phyloP scores from a whole-genome alignment of 2,113 vertebrate genomes.

The Cnemophilus loriae region DNA sequence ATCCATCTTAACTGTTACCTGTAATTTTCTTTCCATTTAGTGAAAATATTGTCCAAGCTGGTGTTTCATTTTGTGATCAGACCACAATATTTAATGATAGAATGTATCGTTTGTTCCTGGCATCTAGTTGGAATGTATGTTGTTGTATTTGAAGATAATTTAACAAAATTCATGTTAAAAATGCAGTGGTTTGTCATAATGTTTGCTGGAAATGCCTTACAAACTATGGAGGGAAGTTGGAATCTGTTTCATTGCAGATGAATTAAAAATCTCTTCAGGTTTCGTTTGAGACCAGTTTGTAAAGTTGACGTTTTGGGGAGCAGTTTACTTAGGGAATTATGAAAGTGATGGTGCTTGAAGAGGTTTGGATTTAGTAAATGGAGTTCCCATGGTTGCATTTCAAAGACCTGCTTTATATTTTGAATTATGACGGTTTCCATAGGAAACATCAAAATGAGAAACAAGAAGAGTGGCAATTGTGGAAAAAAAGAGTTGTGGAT shows the following conservation, averaged over 20 bases:
- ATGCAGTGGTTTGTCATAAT: background rate
- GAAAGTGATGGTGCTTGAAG: background rate
- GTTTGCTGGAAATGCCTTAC: background rate
- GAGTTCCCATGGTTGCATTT: background rate
- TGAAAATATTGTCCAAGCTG: background rate
- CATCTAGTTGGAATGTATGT: background rate
- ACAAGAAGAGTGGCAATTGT: background rate
- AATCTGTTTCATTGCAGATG: background rate
- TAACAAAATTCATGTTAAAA: background rate
- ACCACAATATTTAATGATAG: background rate
- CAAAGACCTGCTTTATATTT: background rate
- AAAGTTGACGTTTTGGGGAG: background rate
- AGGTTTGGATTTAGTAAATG: background rate
- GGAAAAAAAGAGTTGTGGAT: slow-evolving; percentile 11
- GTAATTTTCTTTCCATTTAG: background rate
- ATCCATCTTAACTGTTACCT: background rate
- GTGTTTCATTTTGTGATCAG: background rate
- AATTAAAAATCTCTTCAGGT: background rate
- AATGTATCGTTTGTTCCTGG: background rate
- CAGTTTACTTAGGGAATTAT: background rate
- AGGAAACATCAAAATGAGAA: slow-evolving; percentile 15
- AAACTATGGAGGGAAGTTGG: background rate
- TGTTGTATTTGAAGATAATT: background rate
- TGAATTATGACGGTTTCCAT: slow-evolving; percentile 20
- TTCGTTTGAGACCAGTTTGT: background rate